These are phyloP conservation scores for Momotus momota DNA, from an alignment of 2,797 vertebrate species.

Conservation along the genomic window DNA sequence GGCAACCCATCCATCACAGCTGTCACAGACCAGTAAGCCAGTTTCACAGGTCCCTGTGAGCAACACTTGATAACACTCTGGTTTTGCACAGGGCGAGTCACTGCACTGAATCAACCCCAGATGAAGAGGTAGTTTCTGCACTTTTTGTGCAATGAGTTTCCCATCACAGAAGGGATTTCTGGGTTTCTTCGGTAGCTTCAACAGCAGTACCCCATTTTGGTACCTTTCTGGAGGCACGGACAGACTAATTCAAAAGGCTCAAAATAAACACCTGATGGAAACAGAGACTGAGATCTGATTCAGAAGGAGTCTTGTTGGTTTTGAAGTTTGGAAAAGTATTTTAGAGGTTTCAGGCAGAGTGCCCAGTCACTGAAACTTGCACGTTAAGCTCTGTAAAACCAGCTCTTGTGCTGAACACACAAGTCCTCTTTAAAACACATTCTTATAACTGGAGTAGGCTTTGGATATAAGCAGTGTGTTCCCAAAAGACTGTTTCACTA, in stretches of 20 bases:
- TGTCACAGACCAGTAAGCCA: not conserved
- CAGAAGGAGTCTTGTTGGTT: not conserved
- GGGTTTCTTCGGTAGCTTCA: not conserved
- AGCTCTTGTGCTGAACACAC: not conserved
- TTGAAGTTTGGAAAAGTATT: constrained; percentile 7
- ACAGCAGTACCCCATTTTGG: not conserved
- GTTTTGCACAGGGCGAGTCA: not conserved
- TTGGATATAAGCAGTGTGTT: not conserved
- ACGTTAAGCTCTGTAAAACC: not conserved
- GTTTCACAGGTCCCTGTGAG: not conserved
- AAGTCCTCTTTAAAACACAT: not conserved
- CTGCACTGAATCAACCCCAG: not conserved
- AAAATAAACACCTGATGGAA: not conserved
- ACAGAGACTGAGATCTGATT: not conserved
- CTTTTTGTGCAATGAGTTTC: not conserved
- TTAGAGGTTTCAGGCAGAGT: not conserved
- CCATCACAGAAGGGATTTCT: not conserved
- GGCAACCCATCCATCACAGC: not conserved
- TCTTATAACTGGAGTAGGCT: not conserved
- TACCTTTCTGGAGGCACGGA: not conserved
- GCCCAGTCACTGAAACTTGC: not conserved
- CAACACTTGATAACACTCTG: too few species aligned
- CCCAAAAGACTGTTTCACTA: not conserved
- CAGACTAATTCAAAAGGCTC: not conserved
- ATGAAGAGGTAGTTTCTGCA: not conserved